A percentile compares a stretch with the other conserved stretches of the same genome.
Evolutionary conservation across 1,140 invertebrate genomes (phyloP).

Genomic region (Heliconius melpomene): DNA sequence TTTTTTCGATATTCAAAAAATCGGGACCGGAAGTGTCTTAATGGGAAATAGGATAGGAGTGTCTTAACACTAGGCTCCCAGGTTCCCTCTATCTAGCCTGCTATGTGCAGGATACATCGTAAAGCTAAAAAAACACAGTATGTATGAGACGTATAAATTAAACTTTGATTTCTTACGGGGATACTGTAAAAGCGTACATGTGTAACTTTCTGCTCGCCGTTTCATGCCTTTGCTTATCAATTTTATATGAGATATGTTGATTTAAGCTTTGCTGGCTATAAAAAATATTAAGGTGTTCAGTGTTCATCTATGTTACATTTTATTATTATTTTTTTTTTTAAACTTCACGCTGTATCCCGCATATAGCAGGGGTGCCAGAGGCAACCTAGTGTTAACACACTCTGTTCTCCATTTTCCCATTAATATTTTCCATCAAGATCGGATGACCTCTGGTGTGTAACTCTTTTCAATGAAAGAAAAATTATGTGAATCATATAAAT

Average conservation of each 20-base stretch:
- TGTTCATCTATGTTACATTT: too few species aligned
- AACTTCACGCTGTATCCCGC: too few species aligned
- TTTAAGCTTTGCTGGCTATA: neutral
- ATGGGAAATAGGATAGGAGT: neutral
- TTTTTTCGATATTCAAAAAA: neutral
- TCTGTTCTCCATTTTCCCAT: too few species aligned
- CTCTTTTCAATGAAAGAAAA: too few species aligned
- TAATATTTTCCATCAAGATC: too few species aligned
- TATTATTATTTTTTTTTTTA: too few species aligned
- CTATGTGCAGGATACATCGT: neutral
- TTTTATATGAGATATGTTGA: slow-evolving; percentile 2
- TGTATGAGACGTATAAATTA: neutral
- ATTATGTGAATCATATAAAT: too few species aligned
- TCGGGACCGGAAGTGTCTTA: neutral
- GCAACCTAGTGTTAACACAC: too few species aligned
- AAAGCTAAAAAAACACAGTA: too few species aligned
- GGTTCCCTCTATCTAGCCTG: neutral
- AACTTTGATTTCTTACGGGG: neutral
- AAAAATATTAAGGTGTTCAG: neutral
- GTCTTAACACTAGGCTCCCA: neutral
- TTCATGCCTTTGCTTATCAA: neutral
- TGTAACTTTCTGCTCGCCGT: neutral
- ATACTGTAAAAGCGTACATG: too few species aligned
- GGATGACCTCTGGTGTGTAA: too few species aligned
- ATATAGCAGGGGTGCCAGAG: too few species aligned